Evolutionary conservation across 1,140 invertebrate genomes (phyloP).

Genomic region (Magallana gigas): DNA sequence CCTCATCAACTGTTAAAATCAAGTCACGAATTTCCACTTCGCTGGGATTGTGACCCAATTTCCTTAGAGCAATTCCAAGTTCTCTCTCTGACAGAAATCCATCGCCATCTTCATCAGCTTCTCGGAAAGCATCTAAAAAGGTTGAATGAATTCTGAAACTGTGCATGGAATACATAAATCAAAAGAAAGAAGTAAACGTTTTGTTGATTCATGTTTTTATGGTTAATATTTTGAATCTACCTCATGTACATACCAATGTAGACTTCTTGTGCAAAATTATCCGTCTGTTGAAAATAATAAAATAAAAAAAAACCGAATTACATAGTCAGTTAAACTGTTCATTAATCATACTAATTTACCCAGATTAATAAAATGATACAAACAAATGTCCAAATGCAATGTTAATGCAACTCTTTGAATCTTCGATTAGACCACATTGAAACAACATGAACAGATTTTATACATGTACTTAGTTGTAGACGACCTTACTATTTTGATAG

Average conservation of each 20-base stretch:
- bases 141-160: neutral
- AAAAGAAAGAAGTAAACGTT: neutral
- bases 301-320: neutral
- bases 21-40: slow-evolving; percentile 80
- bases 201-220: neutral
- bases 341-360: no score
- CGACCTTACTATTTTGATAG: no score
- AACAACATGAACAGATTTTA: no score
- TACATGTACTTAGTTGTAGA: no score
- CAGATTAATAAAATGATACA: no score
- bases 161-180: neutral
- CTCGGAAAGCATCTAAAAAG: slow-evolving; percentile 2
- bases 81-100: slow-evolving; percentile 56
- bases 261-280: slow-evolving; percentile 20
- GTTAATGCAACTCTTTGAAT: no score
- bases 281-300: slow-evolving; percentile 1
- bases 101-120: slow-evolving; percentile 58
- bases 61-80: slow-evolving; percentile 51
- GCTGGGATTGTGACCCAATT: slow-evolving; percentile 53
- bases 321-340: no score
- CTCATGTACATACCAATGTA: neutral
- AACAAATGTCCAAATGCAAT: no score
- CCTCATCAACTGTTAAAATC: slow-evolving; percentile 91
- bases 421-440: no score
- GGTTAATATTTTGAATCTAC: neutral